Evolutionary conservation across 2,113 vertebrate species (phyloP), one percentile per base, ranked within the genome.

Genomic region (Coryphaenoides rupestris): DNA sequence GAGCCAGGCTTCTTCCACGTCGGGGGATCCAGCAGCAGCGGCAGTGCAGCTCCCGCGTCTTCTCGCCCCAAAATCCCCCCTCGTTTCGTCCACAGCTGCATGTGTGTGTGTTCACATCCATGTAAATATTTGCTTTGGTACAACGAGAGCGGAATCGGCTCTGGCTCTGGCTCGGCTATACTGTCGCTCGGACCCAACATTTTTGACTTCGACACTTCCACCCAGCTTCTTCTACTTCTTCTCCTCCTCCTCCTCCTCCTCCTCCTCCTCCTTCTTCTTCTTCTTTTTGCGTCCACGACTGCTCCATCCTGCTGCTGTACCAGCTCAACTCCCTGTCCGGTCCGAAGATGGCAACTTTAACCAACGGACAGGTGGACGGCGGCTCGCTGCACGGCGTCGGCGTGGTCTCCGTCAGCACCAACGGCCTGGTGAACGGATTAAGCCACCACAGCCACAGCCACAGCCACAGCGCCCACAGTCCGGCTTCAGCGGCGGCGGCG

Each of bases 401-500:
- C 85, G 91, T 93, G 90, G 86, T 92, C 89, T 94, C 92, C 89
- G 92, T 91, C 87, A 93, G 87, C 91, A 93, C 93, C 87, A 95
- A 94, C 89, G 96, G 96, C 92, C 95, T 96, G 84, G 94, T 98
- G 94, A 99, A 99, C 93, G 96, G 95, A 98, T 96, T 98, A 96
- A 98, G 91, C 92, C 95, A 92, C n/a, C n/a, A n/a, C 88, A 93
- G 91, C 88, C 92, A 87, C n/a, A n/a, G n/a, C n/a, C n/a, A n/a
- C n/a, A n/a, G n/a, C n/a, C n/a, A n/a, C n/a, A n/a, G n/a, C 79
- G 90, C 90, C 91, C 94, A 92, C 89, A 95, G 94, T 88, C 94
- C 94, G 88, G 92, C n/a, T n/a, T 91, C 91, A 94, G 95, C 93
- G 92, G 94, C 87, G 93, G n/a, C n/a, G n/a, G n/a, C n/a, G n/a